A percentile compares a stretch with the other conserved stretches of the same genome.
phyloP scores from a whole-genome alignment of 2,113 vertebrate genomes.

The Phoxinus phoxinus region DNA sequence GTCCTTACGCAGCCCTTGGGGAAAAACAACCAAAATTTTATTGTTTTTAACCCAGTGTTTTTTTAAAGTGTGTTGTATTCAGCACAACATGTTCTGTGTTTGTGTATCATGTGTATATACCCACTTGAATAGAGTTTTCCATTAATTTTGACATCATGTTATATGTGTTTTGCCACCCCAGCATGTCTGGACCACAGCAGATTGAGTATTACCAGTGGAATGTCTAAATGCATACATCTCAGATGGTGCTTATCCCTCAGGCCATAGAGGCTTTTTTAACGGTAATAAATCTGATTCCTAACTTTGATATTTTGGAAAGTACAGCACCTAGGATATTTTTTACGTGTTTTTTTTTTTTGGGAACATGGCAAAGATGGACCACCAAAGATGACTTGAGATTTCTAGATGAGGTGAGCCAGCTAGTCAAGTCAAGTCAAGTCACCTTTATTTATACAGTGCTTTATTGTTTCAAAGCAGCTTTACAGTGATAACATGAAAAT shows the following conservation, averaged over 20 bases:
- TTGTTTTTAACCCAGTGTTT: no score
- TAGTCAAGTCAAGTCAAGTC: no score
- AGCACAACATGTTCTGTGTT: conserved; percentile 5
- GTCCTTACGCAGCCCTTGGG: no score
- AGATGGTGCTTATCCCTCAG: conserved; percentile 31
- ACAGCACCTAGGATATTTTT: neutral
- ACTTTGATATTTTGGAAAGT: conserved; percentile 32
- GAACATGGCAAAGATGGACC: conserved; percentile 30
- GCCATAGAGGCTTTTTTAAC: conserved; percentile 3
- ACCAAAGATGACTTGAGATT: conserved; percentile 11
- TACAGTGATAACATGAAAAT: no score
- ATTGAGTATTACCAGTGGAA: conserved; percentile 24
- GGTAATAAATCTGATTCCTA: conserved; percentile 3
- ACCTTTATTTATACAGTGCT: no score
- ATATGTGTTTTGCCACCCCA: conserved; percentile 12
- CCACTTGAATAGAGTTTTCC: neutral
- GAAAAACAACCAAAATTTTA: no score
- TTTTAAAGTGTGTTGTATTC: neutral
- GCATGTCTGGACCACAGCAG: conserved; percentile 30
- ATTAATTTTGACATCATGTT: conserved; percentile 12
- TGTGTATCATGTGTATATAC: neutral
- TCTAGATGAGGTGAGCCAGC: neutral
- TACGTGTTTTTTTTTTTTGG: neutral
- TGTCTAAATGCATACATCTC: conserved; percentile 14
- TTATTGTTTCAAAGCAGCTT: no score